Percentiles rank a stretch among this genome's conserved stretches.
Evolutionary conservation across 2,888 invertebrate species (phyloP).

Genomic region (Apodemia mormo): DNA sequence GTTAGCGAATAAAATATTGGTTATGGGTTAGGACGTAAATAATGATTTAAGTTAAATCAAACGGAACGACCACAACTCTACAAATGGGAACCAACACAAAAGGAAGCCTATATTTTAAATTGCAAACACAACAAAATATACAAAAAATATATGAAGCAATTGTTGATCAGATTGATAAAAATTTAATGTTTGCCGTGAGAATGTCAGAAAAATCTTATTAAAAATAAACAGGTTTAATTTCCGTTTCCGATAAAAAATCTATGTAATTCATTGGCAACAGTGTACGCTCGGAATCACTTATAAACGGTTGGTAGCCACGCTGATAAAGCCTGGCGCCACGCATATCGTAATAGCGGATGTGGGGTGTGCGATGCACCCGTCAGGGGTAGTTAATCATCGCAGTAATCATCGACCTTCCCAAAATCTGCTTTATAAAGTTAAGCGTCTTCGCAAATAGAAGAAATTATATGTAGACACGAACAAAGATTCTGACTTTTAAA

Average conservation of each 20-base stretch:
- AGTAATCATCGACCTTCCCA: background rate
- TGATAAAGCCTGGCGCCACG: constrained; percentile 52
- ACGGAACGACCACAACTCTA: background rate
- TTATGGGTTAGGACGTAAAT: background rate
- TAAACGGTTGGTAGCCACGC: constrained; percentile 55
- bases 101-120: background rate
- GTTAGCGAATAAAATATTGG: too few relatives aligned
- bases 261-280: constrained; percentile 2
- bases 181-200: background rate
- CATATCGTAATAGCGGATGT: constrained; percentile 56
- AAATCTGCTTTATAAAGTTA: background rate
- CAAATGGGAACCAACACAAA: background rate
- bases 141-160: background rate
- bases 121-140: background rate
- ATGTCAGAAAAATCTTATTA: background rate
- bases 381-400: constrained; percentile 30
- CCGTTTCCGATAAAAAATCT: background rate
- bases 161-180: constrained; percentile 1
- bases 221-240: constrained; percentile 1
- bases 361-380: constrained; percentile 44
- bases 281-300: constrained; percentile 54
- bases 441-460: background rate
- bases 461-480: background rate
- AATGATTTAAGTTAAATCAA: too few relatives aligned
- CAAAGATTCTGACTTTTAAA: background rate